phyloP scores from a whole-genome alignment of 2,888 invertebrate species.

The Cantharis rufa region DNA sequence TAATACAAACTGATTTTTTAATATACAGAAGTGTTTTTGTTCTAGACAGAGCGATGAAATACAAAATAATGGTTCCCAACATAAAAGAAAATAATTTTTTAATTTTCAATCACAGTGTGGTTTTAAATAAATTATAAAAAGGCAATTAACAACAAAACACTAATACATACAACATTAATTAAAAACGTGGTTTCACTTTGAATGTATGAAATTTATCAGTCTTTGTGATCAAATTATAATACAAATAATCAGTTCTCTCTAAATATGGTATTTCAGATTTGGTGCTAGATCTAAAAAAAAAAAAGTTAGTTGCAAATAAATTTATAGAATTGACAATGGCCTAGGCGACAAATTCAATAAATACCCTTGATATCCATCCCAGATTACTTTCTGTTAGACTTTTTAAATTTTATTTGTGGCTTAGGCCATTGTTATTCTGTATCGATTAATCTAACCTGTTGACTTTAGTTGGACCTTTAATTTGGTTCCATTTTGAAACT shows the following conservation, averaged over 20 bases:
- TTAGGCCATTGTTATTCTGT: too few species aligned
- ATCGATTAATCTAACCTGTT: slow-evolving; percentile 37
- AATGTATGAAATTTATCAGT: slow-evolving; percentile 38
- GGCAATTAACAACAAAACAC: too few species aligned
- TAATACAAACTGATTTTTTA: neutral
- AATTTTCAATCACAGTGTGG: too few species aligned
- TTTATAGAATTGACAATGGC: neutral
- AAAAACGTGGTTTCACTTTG: neutral
- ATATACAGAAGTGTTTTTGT: neutral
- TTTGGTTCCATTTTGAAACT: slow-evolving; percentile 74
- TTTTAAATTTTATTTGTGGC: too few species aligned
- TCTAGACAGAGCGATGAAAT: neutral
- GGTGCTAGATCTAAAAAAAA: slow-evolving; percentile 19
- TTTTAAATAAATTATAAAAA: too few species aligned
- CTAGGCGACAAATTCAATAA: too few species aligned
- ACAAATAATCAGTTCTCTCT: slow-evolving; percentile 41
- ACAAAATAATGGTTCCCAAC: neutral
- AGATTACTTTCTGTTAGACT: too few species aligned
- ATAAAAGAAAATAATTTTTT: neutral
- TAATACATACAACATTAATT: neutral
- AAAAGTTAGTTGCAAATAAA: neutral
- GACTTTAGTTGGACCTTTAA: slow-evolving; percentile 59
- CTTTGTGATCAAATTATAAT: slow-evolving; percentile 44
- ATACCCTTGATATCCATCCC: too few species aligned
- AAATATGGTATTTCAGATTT: slow-evolving; percentile 18